These are phyloP conservation scores for Mimachlamys varia DNA, from an alignment of 2,888 invertebrate genomes.

Conservation along the genomic window DNA sequence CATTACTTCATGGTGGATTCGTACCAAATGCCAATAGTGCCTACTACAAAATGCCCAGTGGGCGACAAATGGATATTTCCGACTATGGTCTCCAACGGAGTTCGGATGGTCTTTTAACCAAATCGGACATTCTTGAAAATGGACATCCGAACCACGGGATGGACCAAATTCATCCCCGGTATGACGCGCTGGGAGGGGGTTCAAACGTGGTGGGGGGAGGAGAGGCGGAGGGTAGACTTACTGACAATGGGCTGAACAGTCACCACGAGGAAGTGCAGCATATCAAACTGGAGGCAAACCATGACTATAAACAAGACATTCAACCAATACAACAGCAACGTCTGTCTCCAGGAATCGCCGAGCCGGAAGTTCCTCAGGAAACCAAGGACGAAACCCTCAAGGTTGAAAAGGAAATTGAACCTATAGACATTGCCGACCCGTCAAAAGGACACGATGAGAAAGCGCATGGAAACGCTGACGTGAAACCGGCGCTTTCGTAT, in stretches of 20 bases:
- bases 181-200: conserved; percentile 8
- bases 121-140: conserved; percentile 60
- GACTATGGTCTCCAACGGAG: conserved; percentile 57
- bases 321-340: conserved; percentile 41
- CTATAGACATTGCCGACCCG: conserved; percentile 54
- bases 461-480: conserved; percentile 67
- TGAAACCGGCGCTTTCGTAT: conserved; percentile 78
- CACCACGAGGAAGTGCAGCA: conserved; percentile 43
- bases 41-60: conserved; percentile 63
- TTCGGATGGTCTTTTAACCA: conserved; percentile 59
- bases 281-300: conserved; percentile 43
- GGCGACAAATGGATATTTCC: conserved; percentile 51
- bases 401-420: conserved; percentile 55
- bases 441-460: conserved; percentile 61
- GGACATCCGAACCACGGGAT: background rate
- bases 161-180: conserved; percentile 13
- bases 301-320: conserved; percentile 45
- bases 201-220: conserved; percentile 9
- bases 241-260: background rate
- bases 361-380: conserved; percentile 55
- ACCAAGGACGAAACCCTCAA: conserved; percentile 52
- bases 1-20: conserved; percentile 68
- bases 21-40: conserved; percentile 58
- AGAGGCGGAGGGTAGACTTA: background rate
- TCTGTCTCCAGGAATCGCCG: conserved; percentile 56